Base-by-base conservation (phyloP, 2,888 invertebrate genomes). In the Apodemia zela region DNA sequence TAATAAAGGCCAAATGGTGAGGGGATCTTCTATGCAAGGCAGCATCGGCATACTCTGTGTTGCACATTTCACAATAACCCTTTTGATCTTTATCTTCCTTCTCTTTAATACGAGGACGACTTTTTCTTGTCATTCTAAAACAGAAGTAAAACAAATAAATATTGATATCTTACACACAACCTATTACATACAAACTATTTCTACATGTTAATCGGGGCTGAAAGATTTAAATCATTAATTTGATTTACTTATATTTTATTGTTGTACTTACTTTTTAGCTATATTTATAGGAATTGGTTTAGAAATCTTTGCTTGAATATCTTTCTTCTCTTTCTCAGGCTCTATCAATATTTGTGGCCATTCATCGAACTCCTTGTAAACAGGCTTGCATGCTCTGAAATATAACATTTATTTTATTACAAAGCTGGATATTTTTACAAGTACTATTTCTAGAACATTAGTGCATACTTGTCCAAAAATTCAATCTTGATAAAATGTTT, bases 1-100 rank as follows among this genome's bases (percentile, higher is more conserved):
- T 93, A 42, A 95, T 95, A 81, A 96, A 95, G 69, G 94, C 94
- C 63, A 94, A 85, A 84, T 97, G 97, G 73, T 94, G 94, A 72
- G 95, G 95, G 38, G 95, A 95, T 69, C 95, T 94, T 21, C 96
- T 87, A 77, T 97, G 97, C 68, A 94, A 92, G 17, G 93, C 93
- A 15, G 95, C 89, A 75, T 94, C 95, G 66, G 92, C 93, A 82
- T 96, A 97, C 74, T 95, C 95, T 60, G 94, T 87, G 77, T 95
- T 95, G 82, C 97, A 97, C 82, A 97, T 95, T 86, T 96, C 96
- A 87, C 96, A 96, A 77, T 95, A 96, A 18, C 96, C 96, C 57
- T 85, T 85, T 47, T 75, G 75, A 67, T 88, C 89, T 67, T 84
- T 85, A 63, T 88, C 88, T 63, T 87, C 85, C 60, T 80, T 84